Base-by-base conservation (phyloP, 2,113 vertebrate species). In the Chrysemys picta region DNA sequence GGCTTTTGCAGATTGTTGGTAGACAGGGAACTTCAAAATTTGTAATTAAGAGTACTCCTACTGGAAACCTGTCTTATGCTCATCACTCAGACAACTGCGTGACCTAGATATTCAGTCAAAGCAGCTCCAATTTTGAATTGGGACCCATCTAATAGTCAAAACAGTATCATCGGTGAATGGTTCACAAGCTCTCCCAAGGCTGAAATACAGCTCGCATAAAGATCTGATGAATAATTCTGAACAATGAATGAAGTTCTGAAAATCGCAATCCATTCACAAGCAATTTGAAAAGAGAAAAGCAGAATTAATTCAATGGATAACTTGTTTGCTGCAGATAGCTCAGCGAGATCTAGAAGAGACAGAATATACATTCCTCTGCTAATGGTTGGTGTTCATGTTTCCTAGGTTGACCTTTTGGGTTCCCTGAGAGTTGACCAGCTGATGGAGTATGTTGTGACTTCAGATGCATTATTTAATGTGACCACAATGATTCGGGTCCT, bases 361-460 rank as follows among this genome's bases (percentile, higher is more conserved):
- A 80, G 35, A 22, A 13, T 8, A 79, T 42, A 14, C 29, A 13
- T 57, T 84, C 24, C 47, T 50, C 42, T 72, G 29, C 78, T 69
- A 42, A 72, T 45, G 8, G 52, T 17, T 59, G 75, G 42, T 19
- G 7, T 38, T 31, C 19, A 2, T 86, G 17, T 89, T 89, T 85
- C 85, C 76, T 78, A 96, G 95, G 42, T 56, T 54, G 38, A 45
- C 10, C 19, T 62, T 52, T 79, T 96, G 52, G 57, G 27, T 29
- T 25, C 31, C 62, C 78, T 96, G 91, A 89, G 78, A 79, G 85
- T 59, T 0, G 9, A 50, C 16, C 95, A 97, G 72, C 84, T 93
- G 82, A 75, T 93, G 22, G 95, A 95, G 13, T 92, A 91, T 6
- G 13, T 89, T 19, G 14, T 72, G n/a, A 82, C 49, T 27, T 93